Evolutionary conservation across 2,113 vertebrate species (phyloP).

Genomic region (Origma solitaria): DNA sequence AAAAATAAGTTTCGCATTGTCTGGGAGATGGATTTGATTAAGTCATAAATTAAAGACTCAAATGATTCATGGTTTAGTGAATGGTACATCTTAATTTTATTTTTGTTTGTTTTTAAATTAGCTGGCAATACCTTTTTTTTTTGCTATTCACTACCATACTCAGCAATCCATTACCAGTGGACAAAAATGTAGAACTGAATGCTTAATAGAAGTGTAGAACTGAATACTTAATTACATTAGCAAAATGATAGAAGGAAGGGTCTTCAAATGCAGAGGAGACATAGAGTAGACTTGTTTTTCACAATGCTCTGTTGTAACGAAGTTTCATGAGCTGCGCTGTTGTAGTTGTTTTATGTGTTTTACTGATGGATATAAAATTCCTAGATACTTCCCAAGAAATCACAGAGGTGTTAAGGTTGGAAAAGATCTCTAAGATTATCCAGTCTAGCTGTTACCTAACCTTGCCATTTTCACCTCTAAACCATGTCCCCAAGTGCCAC

Average conservation of each 20-base stretch:
- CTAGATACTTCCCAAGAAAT: neutral
- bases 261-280: neutral
- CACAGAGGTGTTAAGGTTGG: neutral
- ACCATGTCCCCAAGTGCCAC: neutral
- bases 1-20: neutral
- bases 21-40: neutral
- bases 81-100: rapidly evolving
- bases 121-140: too few species aligned
- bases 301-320: neutral
- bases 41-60: neutral
- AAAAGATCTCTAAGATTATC: neutral
- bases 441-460: neutral
- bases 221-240: neutral
- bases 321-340: neutral
- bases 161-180: neutral
- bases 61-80: neutral
- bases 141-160: neutral
- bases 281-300: neutral
- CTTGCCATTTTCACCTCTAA: neutral
- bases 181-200: neutral
- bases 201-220: neutral
- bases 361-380: neutral
- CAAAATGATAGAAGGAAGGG: neutral
- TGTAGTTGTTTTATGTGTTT: neutral
- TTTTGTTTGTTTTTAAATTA: too few species aligned